Evolutionary conservation across 2,113 vertebrate genomes (phyloP), one percentile per base, ranked within the genome.

Genomic region (Sebastes fasciatus): DNA sequence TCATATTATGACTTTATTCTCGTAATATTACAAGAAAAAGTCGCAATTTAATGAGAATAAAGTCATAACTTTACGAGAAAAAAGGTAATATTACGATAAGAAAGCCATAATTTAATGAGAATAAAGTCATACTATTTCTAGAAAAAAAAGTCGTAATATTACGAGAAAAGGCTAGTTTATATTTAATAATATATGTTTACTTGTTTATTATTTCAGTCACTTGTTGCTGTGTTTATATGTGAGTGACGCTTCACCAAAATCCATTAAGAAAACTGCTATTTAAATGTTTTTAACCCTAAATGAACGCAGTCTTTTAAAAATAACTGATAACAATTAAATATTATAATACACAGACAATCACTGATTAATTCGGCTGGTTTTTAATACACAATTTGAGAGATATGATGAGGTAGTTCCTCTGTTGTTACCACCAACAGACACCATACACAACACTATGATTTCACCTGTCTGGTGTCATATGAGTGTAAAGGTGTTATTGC

Each of bases 191-290:
- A 1, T 6, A 60, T 62, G 48, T 68, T 55, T n/a, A 51, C 14
- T 48, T 16, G 51, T 57, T 60, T 16, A 8, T 76, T 45, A 1
- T 79, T 72, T 70, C 17, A 3, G 12, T 45, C 78, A 90, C 87
- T 86, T 89, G 87, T 89, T 90, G 87, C 77, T 65, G 26, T 26
- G 26, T 26, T 26, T 26, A 2, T 26, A 26, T 26, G 26, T 26
- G 26, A 26, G 26, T 26, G 2, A 26, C 26, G 26, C 26, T 26
- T 2, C 26, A 42, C 51, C 61, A 42, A 45, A 82, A 17, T 17
- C 17, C 43, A 7, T 0, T 1, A 0, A 26, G 0, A 0, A 79
- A 73, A 26, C 8, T 2, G 8, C 0, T n/a, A 19, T 2, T 68
- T 60, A 0, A 67, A 42, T 0, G 8, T 2, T 14, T 60, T 79